Percentiles rank a stretch among this genome's conserved stretches.
Conservation (phyloP, 2,113 vertebrate genomes). For the Empidonax traillii region DNA sequence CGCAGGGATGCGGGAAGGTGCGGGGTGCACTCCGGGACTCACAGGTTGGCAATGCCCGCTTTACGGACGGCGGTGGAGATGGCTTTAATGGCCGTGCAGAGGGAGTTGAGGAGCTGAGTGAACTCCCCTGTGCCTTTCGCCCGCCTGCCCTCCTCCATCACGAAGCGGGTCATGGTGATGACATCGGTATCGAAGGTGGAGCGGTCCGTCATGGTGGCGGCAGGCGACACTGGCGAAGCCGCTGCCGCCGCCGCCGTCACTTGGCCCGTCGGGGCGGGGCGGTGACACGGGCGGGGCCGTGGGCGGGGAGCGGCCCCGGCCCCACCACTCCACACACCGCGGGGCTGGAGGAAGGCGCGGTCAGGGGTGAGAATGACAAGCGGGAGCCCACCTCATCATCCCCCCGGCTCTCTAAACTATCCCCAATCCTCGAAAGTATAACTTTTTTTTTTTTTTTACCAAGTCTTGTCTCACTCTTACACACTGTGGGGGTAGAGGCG, state of each 20-base stretch:
- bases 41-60: slow-evolving; percentile 95
- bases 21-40: slow-evolving; percentile 1
- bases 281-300: not conserved
- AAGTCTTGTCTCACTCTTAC: fast-evolving
- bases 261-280: not conserved
- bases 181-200: slow-evolving; percentile 90
- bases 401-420: fast-evolving
- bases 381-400: fast-evolving
- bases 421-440: not conserved
- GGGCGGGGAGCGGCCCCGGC: not conserved
- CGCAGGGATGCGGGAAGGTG: not conserved
- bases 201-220: slow-evolving; percentile 82
- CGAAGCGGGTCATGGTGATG: slow-evolving; percentile 91
- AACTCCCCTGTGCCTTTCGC: slow-evolving; percentile 88
- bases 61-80: slow-evolving; percentile 94
- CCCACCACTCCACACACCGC: not conserved
- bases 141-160: slow-evolving; percentile 91
- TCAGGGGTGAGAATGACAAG: fast-evolving
- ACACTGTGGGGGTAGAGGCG: fast-evolving
- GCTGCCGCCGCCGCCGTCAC: fast-evolving
- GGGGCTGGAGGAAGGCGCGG: too few species aligned
- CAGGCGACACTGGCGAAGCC: fast-evolving
- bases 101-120: slow-evolving; percentile 91
- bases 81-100: slow-evolving; percentile 93
- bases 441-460: too few species aligned